Percentiles rank a stretch among this genome's conserved stretches.
These are phyloP conservation scores for Cinclus mexicanus DNA, from an alignment of 2,113 vertebrate species.

Conservation along the genomic window DNA sequence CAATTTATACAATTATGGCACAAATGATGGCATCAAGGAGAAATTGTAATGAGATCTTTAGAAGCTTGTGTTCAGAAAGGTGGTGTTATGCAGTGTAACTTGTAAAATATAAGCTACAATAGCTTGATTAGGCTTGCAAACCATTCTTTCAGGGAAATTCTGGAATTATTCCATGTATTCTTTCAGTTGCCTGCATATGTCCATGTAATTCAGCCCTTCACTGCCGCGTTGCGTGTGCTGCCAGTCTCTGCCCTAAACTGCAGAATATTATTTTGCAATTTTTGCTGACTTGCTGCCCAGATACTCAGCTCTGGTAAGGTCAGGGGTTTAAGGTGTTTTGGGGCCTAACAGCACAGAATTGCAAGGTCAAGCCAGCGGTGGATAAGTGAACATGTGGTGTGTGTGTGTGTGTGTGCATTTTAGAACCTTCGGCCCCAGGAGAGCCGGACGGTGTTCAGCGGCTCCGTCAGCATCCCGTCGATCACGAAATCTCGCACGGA, in stretches of 20 bases:
- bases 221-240: background rate
- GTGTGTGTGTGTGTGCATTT: conserved; percentile 43
- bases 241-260: conserved; percentile 24
- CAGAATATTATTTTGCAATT: background rate
- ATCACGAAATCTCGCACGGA: conserved; percentile 92
- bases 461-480: conserved; percentile 97
- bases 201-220: conserved; percentile 65
- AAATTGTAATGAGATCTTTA: background rate
- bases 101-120: background rate
- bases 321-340: background rate
- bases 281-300: conserved; percentile 24
- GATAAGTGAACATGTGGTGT: background rate
- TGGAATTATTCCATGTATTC: background rate
- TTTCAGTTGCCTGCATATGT: conserved; percentile 41
- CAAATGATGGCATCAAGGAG: background rate
- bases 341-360: background rate
- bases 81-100: background rate
- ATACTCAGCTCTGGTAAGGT: background rate
- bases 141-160: background rate
- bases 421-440: conserved; percentile 95
- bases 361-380: background rate
- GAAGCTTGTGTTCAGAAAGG: background rate
- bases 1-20: background rate
- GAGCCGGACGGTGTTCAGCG: conserved; percentile 90
- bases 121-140: background rate